Evolutionary conservation across 1,140 invertebrate species (phyloP).

Genomic region (Anastrepha ludens): DNA sequence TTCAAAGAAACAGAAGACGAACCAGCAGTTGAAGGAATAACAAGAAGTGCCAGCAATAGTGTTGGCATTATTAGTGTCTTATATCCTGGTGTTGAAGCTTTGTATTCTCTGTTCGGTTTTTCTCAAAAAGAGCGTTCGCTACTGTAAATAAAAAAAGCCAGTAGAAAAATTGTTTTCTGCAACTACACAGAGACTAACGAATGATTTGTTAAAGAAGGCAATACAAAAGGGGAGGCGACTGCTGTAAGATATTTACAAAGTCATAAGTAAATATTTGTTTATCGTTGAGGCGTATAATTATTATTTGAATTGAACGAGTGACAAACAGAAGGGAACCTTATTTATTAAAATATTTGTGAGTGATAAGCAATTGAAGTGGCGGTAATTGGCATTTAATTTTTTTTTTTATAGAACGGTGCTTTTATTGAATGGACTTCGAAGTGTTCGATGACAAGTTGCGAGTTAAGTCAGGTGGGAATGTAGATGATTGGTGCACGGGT

Average conservation of each 20-base stretch:
- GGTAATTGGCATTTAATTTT: background rate
- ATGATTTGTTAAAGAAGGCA: background rate
- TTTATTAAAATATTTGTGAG: background rate
- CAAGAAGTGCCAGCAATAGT: background rate
- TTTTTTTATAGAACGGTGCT: too few species aligned
- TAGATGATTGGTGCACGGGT: too few species aligned
- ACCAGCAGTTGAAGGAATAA: background rate
- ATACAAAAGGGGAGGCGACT: background rate
- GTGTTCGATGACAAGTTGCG: too few species aligned
- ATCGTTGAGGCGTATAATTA: background rate
- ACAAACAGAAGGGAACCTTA: background rate
- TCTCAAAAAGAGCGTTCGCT: background rate
- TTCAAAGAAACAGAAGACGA: background rate
- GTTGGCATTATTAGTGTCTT: too few species aligned
- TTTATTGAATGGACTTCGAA: too few species aligned
- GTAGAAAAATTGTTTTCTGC: too few species aligned
- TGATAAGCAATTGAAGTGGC: background rate
- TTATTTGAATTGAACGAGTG: background rate
- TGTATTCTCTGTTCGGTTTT: background rate
- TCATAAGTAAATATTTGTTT: background rate
- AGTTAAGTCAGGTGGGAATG: too few species aligned
- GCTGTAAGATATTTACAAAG: background rate
- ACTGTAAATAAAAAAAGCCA: too few species aligned
- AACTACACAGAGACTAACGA: too few species aligned
- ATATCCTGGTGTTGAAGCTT: background rate